Conservation (phyloP, 2,888 invertebrate species). For the Octonoba sinensis region DNA sequence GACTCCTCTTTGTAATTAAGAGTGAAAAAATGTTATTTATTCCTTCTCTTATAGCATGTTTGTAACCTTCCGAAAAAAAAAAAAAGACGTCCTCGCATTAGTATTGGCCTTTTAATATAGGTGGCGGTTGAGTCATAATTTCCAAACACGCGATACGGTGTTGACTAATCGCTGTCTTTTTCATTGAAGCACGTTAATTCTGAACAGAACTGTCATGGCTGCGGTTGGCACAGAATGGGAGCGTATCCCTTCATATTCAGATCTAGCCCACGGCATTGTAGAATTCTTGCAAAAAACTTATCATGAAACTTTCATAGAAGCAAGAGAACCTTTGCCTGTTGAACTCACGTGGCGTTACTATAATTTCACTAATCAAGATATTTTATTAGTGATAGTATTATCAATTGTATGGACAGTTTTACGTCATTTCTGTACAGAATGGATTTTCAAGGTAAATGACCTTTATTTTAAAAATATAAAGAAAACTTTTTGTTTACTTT, state of each 20-base stretch:
- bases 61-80: too few species aligned
- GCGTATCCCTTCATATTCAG: constrained; percentile 44
- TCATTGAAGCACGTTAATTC: constrained; percentile 20
- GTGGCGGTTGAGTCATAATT: constrained; percentile 38
- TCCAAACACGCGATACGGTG: constrained; percentile 55
- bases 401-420: constrained; percentile 65
- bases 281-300: constrained; percentile 36
- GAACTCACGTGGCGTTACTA: constrained; percentile 43
- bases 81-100: too few species aligned
- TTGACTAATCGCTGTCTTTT: constrained; percentile 58
- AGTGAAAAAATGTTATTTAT: too few species aligned
- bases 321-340: constrained; percentile 9
- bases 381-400: constrained; percentile 60
- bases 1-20: too few species aligned
- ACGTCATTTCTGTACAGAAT: constrained; percentile 62
- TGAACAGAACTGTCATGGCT: constrained; percentile 56
- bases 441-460: constrained; percentile 66
- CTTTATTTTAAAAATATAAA: background rate
- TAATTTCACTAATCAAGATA: constrained; percentile 33
- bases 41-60: too few species aligned
- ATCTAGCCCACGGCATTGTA: constrained; percentile 32
- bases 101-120: background rate
- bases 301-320: constrained; percentile 30
- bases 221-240: constrained; percentile 48
- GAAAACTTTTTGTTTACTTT: too few species aligned